These are phyloP conservation scores for Nymphicus hollandicus DNA, from an alignment of 2,113 vertebrate species.

Conservation along the genomic window DNA sequence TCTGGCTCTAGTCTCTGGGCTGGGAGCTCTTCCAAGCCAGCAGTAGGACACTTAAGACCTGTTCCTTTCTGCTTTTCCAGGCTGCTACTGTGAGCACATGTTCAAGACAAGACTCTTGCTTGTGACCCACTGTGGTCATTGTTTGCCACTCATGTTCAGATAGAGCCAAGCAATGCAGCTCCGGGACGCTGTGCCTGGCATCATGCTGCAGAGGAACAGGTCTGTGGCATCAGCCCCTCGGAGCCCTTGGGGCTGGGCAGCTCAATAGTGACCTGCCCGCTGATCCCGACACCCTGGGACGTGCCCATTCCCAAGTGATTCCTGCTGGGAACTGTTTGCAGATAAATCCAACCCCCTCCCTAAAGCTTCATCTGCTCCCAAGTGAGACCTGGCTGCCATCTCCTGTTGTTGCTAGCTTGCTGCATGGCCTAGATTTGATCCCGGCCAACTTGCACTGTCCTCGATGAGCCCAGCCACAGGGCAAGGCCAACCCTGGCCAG, in stretches of 20 bases:
- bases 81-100: not conserved
- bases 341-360: not conserved
- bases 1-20: not conserved
- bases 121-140: not conserved
- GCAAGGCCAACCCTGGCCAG: not conserved
- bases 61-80: not conserved
- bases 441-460: accelerated
- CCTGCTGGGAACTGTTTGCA: not conserved
- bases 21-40: not conserved
- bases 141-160: accelerated
- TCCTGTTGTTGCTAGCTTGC: not conserved
- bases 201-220: not conserved
- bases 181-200: accelerated
- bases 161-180: not conserved
- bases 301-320: accelerated
- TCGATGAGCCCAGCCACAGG: not conserved
- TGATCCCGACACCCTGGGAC: accelerated
- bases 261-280: not conserved
- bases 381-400: not conserved
- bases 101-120: not conserved
- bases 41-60: not conserved
- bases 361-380: not conserved
- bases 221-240: not conserved
- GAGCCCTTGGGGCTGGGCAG: accelerated
- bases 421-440: not conserved